Conservation (phyloP, 2,113 vertebrate species). For the Brachyistius frenatus region DNA sequence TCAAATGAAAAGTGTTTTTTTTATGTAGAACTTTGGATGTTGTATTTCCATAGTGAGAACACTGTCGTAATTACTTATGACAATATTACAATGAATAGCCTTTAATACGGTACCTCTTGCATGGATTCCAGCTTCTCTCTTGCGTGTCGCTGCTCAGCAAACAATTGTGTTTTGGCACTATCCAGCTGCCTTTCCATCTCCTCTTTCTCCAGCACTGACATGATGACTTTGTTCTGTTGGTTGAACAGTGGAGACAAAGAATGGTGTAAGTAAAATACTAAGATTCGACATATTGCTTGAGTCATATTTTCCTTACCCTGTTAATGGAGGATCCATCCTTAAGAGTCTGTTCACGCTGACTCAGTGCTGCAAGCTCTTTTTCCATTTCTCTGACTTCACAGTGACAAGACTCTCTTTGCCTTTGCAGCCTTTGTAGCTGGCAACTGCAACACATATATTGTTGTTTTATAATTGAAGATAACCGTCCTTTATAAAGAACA, state of each 20-base stretch:
- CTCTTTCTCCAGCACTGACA: slow-evolving; percentile 80
- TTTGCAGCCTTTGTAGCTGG: slow-evolving; percentile 65
- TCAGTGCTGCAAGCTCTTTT: slow-evolving; percentile 44
- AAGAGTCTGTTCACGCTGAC: slow-evolving; percentile 5
- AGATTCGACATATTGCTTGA: background rate
- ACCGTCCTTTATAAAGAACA: background rate
- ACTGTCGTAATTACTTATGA: background rate
- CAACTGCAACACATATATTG: slow-evolving; percentile 50
- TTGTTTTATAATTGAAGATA: slow-evolving; percentile 7
- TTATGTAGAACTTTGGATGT: background rate
- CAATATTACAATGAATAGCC: background rate
- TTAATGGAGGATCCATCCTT: slow-evolving; percentile 9
- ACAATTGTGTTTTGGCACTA: slow-evolving; percentile 75
- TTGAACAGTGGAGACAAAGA: slow-evolving; percentile 16
- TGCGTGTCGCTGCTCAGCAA: slow-evolving; percentile 78
- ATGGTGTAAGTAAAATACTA: background rate
- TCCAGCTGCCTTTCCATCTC: slow-evolving; percentile 82
- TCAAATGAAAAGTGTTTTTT: background rate
- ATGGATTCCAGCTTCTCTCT: slow-evolving; percentile 77
- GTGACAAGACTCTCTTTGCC: slow-evolving; percentile 56
- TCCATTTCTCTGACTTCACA: slow-evolving; percentile 49
- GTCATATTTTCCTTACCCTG: slow-evolving; percentile 26
- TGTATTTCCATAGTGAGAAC: too few relatives aligned
- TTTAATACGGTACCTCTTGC: slow-evolving; percentile 76
- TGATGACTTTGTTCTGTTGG: slow-evolving; percentile 41